phyloP scores from a whole-genome alignment of 1,140 invertebrate species.

The Battus philenor region DNA sequence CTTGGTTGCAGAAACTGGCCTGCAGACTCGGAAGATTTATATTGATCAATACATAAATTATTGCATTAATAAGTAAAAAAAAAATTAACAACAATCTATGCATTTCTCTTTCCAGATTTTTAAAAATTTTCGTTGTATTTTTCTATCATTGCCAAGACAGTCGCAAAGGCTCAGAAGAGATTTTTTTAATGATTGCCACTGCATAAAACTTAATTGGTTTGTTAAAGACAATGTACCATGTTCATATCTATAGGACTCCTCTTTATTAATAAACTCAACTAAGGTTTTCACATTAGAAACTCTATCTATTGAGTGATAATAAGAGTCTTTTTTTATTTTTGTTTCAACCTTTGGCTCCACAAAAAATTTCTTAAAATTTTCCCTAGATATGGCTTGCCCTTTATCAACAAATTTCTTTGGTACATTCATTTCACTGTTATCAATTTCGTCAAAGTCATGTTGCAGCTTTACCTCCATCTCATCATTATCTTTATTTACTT shows the following conservation, averaged over 20 bases:
- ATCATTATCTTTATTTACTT: slow-evolving; percentile 35
- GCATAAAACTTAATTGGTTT: slow-evolving; percentile 66
- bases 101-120: slow-evolving; percentile 66
- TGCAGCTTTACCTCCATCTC: slow-evolving; percentile 14
- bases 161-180: slow-evolving; percentile 34
- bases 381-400: slow-evolving; percentile 26
- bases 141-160: slow-evolving; percentile 32
- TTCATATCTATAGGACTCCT: slow-evolving; percentile 56
- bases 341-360: background rate
- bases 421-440: slow-evolving; percentile 16
- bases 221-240: slow-evolving; percentile 43
- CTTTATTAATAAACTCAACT: slow-evolving; percentile 49
- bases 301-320: slow-evolving; percentile 37
- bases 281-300: slow-evolving; percentile 41
- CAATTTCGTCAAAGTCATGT: slow-evolving; percentile 16
- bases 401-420: slow-evolving; percentile 22
- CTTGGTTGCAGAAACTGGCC: too few species aligned
- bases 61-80: too few species aligned
- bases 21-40: too few species aligned
- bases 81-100: slow-evolving; percentile 39
- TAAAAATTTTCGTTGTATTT: slow-evolving; percentile 50
- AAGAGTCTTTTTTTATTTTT: slow-evolving; percentile 15
- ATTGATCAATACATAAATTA: too few species aligned
- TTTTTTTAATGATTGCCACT: slow-evolving; percentile 59
- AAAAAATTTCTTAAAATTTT: slow-evolving; percentile 30